phyloP scores from a whole-genome alignment of 2,888 invertebrate genomes.

The Platycheirus rosarum region DNA sequence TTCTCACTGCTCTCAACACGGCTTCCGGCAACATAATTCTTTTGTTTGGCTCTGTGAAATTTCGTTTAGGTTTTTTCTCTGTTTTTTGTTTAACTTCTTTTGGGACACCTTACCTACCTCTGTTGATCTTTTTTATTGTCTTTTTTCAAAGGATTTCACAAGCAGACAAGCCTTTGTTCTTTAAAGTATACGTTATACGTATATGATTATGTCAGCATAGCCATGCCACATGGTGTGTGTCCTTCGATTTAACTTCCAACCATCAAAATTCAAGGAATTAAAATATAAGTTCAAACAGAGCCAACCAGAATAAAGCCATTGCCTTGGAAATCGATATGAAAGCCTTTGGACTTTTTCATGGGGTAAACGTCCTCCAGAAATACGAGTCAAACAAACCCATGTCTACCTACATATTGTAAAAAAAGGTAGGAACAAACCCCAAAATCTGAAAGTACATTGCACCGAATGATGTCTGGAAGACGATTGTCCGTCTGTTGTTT shows the following conservation, averaged over 20 bases:
- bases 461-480: conserved; percentile 37
- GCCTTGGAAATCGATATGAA: conserved; percentile 64
- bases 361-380: conserved; percentile 64
- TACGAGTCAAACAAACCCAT: conserved; percentile 4
- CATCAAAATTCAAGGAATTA: conserved; percentile 44
- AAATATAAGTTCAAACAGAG: conserved; percentile 10
- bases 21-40: conserved; percentile 65
- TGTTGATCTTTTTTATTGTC: conserved; percentile 1
- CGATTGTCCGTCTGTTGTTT: conserved; percentile 18
- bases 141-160: conserved; percentile 50
- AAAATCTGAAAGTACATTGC: conserved; percentile 59
- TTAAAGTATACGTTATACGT: conserved; percentile 45
- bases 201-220: too few relatives aligned
- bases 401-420: neutral
- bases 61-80: conserved; percentile 25
- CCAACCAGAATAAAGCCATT: conserved; percentile 3
- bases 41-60: conserved; percentile 47
- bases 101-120: neutral
- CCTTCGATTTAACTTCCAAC: conserved; percentile 48
- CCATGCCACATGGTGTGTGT: conserved; percentile 38
- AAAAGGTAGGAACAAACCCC: conserved; percentile 33
- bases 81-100: neutral
- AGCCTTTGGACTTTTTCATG: conserved; percentile 34
- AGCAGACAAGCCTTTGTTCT: conserved; percentile 60
- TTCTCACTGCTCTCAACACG: conserved; percentile 36